Evolutionary conservation across 2,797 vertebrate species (phyloP).

Genomic region (Galago senegalensis): DNA sequence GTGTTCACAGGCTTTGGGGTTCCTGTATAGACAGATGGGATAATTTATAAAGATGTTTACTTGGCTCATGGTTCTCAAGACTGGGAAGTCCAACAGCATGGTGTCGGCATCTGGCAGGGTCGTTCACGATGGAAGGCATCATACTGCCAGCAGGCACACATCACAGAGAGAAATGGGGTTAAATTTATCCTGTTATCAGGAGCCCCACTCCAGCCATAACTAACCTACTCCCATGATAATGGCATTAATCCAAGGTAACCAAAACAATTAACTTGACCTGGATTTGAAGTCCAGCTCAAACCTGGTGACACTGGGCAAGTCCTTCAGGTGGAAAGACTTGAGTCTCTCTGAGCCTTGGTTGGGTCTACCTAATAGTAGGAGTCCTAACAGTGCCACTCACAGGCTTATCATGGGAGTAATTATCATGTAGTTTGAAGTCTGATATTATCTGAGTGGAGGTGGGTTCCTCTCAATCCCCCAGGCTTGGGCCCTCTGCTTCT

Average conservation of each 20-base stretch:
- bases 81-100: not conserved
- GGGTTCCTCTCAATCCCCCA: not conserved
- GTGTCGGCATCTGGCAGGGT: not conserved
- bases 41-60: not conserved
- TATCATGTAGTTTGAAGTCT: not conserved
- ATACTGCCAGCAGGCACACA: not conserved
- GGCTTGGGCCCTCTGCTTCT: not conserved
- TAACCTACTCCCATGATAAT: not conserved
- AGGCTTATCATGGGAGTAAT: not conserved
- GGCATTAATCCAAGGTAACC: not conserved
- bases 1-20: not conserved
- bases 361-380: not conserved
- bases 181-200: not conserved
- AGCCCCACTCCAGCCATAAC: not conserved
- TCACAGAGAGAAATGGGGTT: not conserved
- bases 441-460: accelerated
- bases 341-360: not conserved
- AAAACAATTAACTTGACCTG: not conserved
- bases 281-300: not conserved
- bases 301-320: not conserved
- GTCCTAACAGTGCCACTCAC: not conserved
- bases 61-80: not conserved
- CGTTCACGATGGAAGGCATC: not conserved
- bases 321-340: not conserved
- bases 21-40: not conserved